phyloP scores from a whole-genome alignment of 2,888 invertebrate species.

The Drosophila bunnanda region DNA sequence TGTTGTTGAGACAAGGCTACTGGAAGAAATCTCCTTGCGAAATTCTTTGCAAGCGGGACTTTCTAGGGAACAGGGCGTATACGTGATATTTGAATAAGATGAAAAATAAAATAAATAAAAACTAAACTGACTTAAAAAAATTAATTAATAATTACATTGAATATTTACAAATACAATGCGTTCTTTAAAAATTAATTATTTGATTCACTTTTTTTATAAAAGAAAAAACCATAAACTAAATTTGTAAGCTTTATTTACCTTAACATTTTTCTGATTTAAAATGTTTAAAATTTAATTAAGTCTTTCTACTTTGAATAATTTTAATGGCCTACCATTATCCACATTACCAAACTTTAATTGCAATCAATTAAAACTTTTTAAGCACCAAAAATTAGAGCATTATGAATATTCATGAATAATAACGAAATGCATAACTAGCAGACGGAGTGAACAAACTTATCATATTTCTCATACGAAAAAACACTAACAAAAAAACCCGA shows the following conservation, averaged over 20 bases:
- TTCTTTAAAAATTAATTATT: no score
- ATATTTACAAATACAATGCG: neutral
- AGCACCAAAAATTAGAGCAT: slow-evolving; percentile 1
- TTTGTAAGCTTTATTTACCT: no score
- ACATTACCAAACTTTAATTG: neutral
- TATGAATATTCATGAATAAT: slow-evolving; percentile 1
- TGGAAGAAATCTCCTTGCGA: slow-evolving; percentile 67
- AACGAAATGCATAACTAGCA: slow-evolving; percentile 9
- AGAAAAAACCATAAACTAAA: no score
- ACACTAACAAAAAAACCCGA: slow-evolving; percentile 16
- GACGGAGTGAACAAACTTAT: slow-evolving; percentile 47
- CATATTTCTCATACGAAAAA: slow-evolving; percentile 48
- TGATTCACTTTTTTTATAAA: no score
- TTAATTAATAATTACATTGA: neutral
- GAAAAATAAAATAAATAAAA: neutral
- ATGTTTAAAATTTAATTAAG: neutral
- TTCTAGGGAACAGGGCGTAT: slow-evolving; percentile 65
- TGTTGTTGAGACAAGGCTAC: slow-evolving; percentile 69
- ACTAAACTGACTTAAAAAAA: neutral
- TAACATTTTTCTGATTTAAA: neutral
- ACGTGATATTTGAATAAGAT: neutral
- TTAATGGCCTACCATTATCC: neutral
- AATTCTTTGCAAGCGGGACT: slow-evolving; percentile 15
- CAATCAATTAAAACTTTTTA: slow-evolving; percentile 11
- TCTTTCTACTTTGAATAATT: neutral